A percentile compares a stretch with the other conserved stretches of the same genome.
Conservation (phyloP, 1,140 invertebrate genomes). For the Rhizoglyphus robini region DNA sequence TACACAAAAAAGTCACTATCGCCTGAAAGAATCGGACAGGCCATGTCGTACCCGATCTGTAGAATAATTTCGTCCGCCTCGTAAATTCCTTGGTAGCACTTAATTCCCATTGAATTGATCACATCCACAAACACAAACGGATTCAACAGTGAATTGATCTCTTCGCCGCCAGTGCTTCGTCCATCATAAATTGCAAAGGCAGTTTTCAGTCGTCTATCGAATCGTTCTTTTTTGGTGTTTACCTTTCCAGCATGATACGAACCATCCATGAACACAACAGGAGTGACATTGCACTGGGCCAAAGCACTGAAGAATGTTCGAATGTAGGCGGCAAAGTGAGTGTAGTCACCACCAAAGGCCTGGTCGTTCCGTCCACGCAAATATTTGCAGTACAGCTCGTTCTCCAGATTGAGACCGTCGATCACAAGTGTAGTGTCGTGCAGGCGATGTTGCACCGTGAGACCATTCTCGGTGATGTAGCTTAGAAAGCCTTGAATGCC, state of each 20-base stretch:
- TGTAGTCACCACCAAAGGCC: conserved; percentile 1
- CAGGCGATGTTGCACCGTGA: neutral
- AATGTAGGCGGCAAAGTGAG: neutral
- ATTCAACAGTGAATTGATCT: neutral
- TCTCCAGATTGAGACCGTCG: neutral
- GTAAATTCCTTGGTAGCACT: neutral
- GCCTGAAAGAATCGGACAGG: neutral
- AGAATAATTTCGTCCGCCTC: neutral
- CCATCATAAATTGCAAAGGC: neutral
- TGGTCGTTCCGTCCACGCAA: neutral
- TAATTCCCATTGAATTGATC: neutral
- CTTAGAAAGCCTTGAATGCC: too few species aligned
- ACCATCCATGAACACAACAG: conserved; percentile 1
- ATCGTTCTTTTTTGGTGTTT: neutral
- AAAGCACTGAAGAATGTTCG: neutral
- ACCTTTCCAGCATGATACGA: neutral
- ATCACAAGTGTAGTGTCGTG: neutral
- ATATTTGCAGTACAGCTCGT: neutral
- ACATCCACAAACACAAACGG: neutral
- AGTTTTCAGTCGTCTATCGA: neutral
- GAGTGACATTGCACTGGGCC: neutral
- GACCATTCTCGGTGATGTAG: too few species aligned
- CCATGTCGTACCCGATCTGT: neutral
- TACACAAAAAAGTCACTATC: conserved; percentile 8
- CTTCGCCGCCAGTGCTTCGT: neutral